Conservation (phyloP, 2,888 invertebrate species). For the Netelia virgata region DNA sequence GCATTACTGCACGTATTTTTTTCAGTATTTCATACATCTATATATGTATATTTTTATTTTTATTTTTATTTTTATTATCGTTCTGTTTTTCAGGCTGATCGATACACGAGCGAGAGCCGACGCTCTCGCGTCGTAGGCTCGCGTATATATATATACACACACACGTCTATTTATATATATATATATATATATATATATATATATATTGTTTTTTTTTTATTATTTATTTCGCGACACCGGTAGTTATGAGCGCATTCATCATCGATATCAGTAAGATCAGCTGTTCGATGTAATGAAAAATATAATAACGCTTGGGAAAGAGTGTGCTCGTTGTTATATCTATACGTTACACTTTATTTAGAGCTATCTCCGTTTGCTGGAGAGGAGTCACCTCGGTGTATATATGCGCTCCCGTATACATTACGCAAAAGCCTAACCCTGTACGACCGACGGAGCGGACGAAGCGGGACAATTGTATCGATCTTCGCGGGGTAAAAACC, state of each 20-base stretch:
- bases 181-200: not conserved
- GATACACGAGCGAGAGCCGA: constrained; percentile 47
- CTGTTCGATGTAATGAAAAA: constrained; percentile 62
- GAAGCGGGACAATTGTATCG: constrained; percentile 60
- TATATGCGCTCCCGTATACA: not conserved
- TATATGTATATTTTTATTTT: constrained; percentile 18
- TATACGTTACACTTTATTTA: not conserved
- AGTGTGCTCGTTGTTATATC: not conserved
- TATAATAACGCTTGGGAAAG: constrained; percentile 42
- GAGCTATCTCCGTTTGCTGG: constrained; percentile 13
- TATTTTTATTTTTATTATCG: constrained; percentile 51
- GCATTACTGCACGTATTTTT: constrained; percentile 50
- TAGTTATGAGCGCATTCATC: constrained; percentile 52
- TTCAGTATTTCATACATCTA: constrained; percentile 11
- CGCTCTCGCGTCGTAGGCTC: not conserved
- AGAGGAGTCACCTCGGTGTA: constrained; percentile 4
- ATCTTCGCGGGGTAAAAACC: constrained; percentile 46
- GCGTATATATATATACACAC: not conserved
- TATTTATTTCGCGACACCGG: constrained; percentile 39
- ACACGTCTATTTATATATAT: not conserved
- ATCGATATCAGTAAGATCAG: constrained; percentile 60
- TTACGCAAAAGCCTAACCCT: constrained; percentile 38
- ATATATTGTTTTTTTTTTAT: constrained; percentile 29
- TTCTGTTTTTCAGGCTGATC: constrained; percentile 46
- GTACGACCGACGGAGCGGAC: constrained; percentile 36